Evolutionary conservation across 2,113 vertebrate species (phyloP).

Genomic region (Xenopus borealis): DNA sequence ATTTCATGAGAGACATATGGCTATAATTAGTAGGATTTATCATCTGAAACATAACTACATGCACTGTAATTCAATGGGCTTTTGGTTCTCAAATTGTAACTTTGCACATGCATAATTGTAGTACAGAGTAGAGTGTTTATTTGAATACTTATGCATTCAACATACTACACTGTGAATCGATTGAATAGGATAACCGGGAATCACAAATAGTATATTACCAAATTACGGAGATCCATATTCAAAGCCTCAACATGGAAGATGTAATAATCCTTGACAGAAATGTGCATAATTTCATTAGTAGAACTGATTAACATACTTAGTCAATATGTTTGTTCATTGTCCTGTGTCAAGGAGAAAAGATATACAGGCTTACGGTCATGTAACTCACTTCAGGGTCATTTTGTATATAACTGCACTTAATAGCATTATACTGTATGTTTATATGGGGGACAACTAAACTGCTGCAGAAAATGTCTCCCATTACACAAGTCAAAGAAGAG

Average conservation of each 20-base stretch:
- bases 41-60: too few species aligned
- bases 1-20: too few species aligned
- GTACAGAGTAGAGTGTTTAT: not conserved
- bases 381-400: not conserved
- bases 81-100: too few species aligned
- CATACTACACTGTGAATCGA: conserved; percentile 10
- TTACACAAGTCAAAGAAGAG: too few species aligned
- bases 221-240: conserved; percentile 18
- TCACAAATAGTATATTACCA: conserved; percentile 3
- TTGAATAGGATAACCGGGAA: conserved; percentile 10
- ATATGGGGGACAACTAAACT: too few species aligned
- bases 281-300: too few species aligned
- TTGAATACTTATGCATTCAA: not conserved
- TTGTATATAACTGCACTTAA: not conserved
- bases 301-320: not conserved
- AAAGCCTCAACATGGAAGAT: conserved; percentile 16
- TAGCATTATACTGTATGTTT: not conserved
- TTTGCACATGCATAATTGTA: too few species aligned
- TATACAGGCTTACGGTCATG: not conserved
- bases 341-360: conserved; percentile 10
- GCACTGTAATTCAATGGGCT: too few species aligned
- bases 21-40: too few species aligned
- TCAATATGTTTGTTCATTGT: conserved; percentile 13
- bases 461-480: too few species aligned
- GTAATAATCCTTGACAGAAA: conserved; percentile 11